Evolutionary conservation across 2,888 invertebrate species (phyloP).

Genomic region (Yponomeuta evonymella): DNA sequence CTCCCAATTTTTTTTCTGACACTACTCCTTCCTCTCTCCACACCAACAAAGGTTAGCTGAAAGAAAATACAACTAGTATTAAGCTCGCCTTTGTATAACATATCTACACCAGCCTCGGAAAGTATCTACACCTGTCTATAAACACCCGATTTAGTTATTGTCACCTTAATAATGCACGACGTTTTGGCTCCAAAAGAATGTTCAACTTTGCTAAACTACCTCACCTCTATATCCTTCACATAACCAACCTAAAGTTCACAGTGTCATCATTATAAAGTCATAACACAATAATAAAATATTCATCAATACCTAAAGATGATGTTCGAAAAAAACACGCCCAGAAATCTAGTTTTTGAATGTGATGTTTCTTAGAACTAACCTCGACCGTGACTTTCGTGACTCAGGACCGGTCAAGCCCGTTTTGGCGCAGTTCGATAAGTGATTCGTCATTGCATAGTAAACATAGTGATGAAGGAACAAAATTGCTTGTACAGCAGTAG

Average conservation of each 20-base stretch:
- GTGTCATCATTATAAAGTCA: neutral
- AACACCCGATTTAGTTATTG: neutral
- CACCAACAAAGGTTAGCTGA: too few relatives aligned
- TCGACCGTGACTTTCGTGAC: conserved; percentile 15
- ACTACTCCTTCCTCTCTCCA: too few relatives aligned
- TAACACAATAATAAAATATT: neutral
- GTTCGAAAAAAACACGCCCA: neutral
- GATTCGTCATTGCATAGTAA: neutral
- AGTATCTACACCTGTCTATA: too few relatives aligned
- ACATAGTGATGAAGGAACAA: neutral
- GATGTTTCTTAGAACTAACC: conserved; percentile 16
- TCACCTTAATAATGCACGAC: neutral
- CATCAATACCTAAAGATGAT: neutral
- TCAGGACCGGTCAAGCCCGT: conserved; percentile 9
- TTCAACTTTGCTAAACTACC: neutral
- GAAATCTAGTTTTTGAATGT: conserved; percentile 16
- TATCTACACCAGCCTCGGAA: too few relatives aligned
- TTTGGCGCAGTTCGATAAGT: conserved; percentile 9
- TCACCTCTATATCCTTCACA: neutral
- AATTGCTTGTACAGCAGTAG: neutral
- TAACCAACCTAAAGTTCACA: neutral
- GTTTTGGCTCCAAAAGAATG: neutral
- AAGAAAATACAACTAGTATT: too few relatives aligned
- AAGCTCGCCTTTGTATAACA: too few relatives aligned
- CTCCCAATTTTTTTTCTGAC: too few relatives aligned